Evolutionary conservation across 2,113 vertebrate species (phyloP).

Genomic region (Pteruthius melanotis): DNA sequence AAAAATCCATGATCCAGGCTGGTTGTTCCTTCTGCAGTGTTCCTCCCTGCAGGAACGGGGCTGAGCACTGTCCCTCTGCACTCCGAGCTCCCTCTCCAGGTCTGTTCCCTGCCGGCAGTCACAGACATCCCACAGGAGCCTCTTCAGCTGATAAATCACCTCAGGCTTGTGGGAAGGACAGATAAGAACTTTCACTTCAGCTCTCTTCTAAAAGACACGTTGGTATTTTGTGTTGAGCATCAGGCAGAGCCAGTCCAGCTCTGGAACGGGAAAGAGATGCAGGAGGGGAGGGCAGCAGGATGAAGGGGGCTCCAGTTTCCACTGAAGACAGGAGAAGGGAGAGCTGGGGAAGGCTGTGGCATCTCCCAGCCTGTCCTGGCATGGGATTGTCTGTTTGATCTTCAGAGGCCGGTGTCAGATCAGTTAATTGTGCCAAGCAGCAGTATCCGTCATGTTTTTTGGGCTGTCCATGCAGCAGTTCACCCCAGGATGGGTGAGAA

Average conservation of each 20-base stretch:
- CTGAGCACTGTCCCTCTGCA: neutral
- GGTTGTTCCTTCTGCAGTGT: neutral
- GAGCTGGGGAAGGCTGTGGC: neutral
- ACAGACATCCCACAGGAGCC: neutral
- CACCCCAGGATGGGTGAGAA: neutral
- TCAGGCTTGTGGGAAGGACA: neutral
- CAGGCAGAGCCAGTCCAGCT: neutral
- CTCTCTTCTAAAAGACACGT: neutral
- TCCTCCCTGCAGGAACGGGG: neutral
- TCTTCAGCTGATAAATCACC: neutral
- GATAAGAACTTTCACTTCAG: neutral
- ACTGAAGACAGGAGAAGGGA: neutral
- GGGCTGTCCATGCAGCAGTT: neutral
- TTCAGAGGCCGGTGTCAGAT: neutral
- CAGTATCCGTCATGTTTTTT: neutral
- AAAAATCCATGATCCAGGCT: neutral
- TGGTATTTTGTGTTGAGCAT: neutral
- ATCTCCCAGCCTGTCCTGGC: neutral
- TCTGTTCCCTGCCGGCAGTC: neutral
- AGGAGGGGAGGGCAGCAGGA: neutral
- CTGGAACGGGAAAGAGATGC: neutral
- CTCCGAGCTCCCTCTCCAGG: neutral
- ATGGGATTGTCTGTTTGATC: neutral
- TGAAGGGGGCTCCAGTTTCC: neutral
- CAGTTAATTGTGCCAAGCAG: neutral